Evolutionary conservation across 2,888 invertebrate species (phyloP).

Genomic region (Lingula anatina): DNA sequence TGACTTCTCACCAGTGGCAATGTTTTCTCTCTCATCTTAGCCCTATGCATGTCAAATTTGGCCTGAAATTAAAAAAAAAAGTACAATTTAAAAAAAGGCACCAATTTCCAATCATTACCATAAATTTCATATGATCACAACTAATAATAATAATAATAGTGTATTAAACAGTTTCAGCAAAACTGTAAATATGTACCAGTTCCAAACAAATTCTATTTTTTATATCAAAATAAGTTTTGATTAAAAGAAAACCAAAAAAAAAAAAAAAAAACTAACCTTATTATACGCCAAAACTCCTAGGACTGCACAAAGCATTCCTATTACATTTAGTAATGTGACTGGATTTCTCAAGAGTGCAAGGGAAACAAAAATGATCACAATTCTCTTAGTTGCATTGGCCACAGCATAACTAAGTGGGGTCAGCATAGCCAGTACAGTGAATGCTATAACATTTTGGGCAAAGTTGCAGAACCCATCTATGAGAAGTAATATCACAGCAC

Average conservation of each 20-base stretch:
- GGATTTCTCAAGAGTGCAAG: conserved; percentile 84
- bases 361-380: conserved; percentile 80
- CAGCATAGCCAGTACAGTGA: conserved; percentile 81
- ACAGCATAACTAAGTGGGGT: conserved; percentile 94
- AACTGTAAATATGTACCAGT: no score
- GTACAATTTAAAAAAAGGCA: background rate
- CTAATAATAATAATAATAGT: no score
- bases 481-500: conserved; percentile 58
- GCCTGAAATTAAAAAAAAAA: conserved; percentile 56
- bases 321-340: conserved; percentile 77
- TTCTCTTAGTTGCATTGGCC: conserved; percentile 89
- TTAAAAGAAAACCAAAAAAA: background rate
- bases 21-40: conserved; percentile 56
- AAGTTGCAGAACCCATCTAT: conserved; percentile 85
- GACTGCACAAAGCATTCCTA: conserved; percentile 87
- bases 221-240: background rate
- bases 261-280: conserved; percentile 58
- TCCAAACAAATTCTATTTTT: background rate
- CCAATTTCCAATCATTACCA: background rate
- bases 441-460: conserved; percentile 91
- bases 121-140: no score
- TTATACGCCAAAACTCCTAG: conserved; percentile 87
- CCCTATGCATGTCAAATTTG: conserved; percentile 64
- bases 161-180: background rate
- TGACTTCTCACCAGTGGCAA: conserved; percentile 56